Evolutionary conservation across 2,113 vertebrate genomes (phyloP), one percentile per base, ranked within the genome.

Genomic region (Mirounga angustirostris): DNA sequence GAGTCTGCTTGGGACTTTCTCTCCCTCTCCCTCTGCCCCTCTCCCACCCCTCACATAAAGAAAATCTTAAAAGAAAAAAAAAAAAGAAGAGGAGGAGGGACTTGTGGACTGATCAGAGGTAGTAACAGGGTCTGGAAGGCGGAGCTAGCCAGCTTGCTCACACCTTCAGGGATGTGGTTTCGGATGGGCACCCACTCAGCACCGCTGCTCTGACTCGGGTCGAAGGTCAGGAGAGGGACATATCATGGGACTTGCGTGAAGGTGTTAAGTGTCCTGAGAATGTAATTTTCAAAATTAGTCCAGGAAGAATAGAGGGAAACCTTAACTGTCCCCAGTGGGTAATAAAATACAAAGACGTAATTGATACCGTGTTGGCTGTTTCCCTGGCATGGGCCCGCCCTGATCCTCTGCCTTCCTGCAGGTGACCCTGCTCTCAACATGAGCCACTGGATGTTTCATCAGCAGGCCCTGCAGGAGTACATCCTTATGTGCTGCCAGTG

Each of bases 401-500:
- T 76, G 83, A 89, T 2, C 13, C 86, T 81, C 6, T 91, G n/a
- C 52, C 91, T 80, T 94, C 84, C 52, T 56, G 40, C 98, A 99
- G 99, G 99, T 0, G 99, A 99, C 73, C 56, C 98, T 0, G 99
- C 99, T 2, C 99, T 99, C 98, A 99, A 99, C 98, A 99, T 98
- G 98, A 98, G 98, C 30, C 98, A 96, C 97, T 99, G 99, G 99
- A 99, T 99, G 99, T 99, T 99, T 0, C 99, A 99, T 96, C 99
- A 99, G 99, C 98, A 99, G 94, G 99, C 99, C 0, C 98, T 99
- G 98, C 99, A 99, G 99, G 99, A 99, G 88, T 99, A 99, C 98
- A 99, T 99, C 95, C 99, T 99, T 13, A 99, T 99, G 89, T 99
- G 99, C 99, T 99, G 99, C 97, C 99, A 99, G 98, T 99, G 99